Conservation (phyloP, 2,797 vertebrate species). For the Paramormyrops hopkinsi region DNA sequence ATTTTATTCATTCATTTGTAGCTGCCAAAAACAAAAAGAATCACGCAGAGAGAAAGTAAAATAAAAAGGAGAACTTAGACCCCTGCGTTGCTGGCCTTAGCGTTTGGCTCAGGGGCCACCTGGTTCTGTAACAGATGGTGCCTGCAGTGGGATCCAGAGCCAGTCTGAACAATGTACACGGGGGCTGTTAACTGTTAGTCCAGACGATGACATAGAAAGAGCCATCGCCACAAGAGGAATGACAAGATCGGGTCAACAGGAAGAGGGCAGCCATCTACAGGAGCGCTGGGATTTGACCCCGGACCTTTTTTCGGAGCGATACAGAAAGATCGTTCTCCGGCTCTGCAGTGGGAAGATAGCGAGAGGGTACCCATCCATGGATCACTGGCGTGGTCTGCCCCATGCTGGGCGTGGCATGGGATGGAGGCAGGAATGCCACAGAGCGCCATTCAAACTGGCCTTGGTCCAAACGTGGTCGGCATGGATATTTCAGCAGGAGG, state of each 20-base stretch:
- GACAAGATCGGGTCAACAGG: not conserved
- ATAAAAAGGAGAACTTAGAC: not conserved
- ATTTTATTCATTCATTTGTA: not conserved
- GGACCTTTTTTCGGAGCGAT: not conserved
- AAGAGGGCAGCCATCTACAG: not conserved
- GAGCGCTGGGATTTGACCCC: not conserved
- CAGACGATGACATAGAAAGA: not conserved
- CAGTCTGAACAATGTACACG: not conserved
- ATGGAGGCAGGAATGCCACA: not conserved
- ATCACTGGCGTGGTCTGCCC: not conserved
- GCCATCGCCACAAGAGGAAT: not conserved
- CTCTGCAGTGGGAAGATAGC: not conserved
- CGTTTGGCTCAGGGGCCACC: not conserved
- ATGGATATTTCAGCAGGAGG: not conserved
- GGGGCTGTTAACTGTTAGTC: not conserved
- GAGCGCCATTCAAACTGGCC: not conserved
- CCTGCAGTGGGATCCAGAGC: not conserved
- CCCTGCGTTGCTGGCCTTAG: not conserved
- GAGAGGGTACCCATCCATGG: not conserved
- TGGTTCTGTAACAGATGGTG: conserved; percentile 3
- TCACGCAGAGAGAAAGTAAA: not conserved
- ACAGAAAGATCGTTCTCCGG: not conserved
- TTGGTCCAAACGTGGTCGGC: not conserved
- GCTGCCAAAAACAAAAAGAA: not conserved
- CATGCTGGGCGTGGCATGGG: not conserved